phyloP scores from a whole-genome alignment of 2,797 vertebrate species.

The Sebastes diaconus region DNA sequence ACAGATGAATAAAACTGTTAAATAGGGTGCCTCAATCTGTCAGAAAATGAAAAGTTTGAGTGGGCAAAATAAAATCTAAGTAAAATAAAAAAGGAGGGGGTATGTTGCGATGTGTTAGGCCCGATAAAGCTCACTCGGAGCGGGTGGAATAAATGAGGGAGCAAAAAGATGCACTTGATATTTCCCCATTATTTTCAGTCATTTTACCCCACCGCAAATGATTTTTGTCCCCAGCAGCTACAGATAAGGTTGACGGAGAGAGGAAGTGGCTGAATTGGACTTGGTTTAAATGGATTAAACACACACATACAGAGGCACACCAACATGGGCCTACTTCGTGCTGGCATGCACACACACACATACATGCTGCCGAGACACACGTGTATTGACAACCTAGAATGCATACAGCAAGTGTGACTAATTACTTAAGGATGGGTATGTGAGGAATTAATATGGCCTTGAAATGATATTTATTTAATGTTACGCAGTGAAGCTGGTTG shows the following conservation, averaged over 20 bases:
- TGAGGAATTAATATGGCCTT: conserved; percentile 80
- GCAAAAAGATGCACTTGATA: conserved; percentile 82
- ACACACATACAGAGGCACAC: conserved; percentile 53
- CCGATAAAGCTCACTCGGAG: conserved; percentile 89
- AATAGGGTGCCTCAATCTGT: conserved; percentile 92
- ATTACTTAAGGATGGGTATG: conserved; percentile 80
- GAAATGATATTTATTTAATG: conserved; percentile 86
- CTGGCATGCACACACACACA: conserved; percentile 14
- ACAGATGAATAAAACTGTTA: conserved; percentile 90
- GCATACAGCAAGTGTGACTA: conserved; percentile 78
- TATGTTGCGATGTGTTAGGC: conserved; percentile 79
- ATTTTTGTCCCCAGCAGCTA: conserved; percentile 83
- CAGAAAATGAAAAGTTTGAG: conserved; percentile 94
- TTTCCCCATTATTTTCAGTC: conserved; percentile 81
- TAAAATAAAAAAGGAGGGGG: conserved; percentile 80
- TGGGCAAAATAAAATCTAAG: conserved; percentile 87
- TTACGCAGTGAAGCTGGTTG: conserved; percentile 78
- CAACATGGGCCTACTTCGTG: conserved; percentile 28
- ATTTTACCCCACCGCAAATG: conserved; percentile 78
- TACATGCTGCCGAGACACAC: conserved; percentile 20
- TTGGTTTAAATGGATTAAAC: conserved; percentile 80
- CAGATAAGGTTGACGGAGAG: conserved; percentile 78
- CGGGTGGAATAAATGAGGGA: conserved; percentile 78
- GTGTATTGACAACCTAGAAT: conserved; percentile 66
- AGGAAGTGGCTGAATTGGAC: conserved; percentile 79